Conservation (phyloP, 2,113 vertebrate genomes). For the Rostratula benghalensis region DNA sequence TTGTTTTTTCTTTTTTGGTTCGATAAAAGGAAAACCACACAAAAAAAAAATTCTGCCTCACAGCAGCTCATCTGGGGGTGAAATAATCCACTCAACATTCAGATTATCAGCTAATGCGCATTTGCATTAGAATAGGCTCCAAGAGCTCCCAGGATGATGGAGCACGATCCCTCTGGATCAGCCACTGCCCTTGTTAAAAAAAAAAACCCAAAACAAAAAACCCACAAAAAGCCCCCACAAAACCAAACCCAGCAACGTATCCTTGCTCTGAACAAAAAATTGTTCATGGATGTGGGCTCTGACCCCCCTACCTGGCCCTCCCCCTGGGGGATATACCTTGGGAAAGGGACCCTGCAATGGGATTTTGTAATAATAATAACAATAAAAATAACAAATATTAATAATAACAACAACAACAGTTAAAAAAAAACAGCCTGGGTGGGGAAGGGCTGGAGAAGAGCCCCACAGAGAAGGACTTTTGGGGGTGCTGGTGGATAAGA, state of each 20-base stretch:
- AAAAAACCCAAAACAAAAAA: too few species aligned
- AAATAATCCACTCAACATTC: conserved; percentile 51
- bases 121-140: conserved; percentile 45
- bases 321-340: rapidly evolving
- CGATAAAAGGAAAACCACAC: not conserved
- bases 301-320: not conserved
- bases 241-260: not conserved
- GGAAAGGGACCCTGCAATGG: rapidly evolving
- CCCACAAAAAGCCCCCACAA: too few species aligned
- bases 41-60: not conserved
- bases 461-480: too few species aligned
- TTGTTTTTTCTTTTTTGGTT: not conserved
- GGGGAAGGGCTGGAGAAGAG: not conserved
- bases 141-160: not conserved
- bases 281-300: rapidly evolving
- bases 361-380: not conserved
- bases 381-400: too few species aligned
- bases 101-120: conserved; percentile 39
- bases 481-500: not conserved
- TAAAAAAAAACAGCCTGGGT: not conserved
- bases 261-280: not conserved
- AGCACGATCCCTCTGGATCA: not conserved
- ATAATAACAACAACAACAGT: too few species aligned
- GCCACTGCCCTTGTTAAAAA: not conserved
- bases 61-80: conserved; percentile 31